phyloP scores from a whole-genome alignment of 2,113 vertebrate species.

The Collichthys lucidus region DNA sequence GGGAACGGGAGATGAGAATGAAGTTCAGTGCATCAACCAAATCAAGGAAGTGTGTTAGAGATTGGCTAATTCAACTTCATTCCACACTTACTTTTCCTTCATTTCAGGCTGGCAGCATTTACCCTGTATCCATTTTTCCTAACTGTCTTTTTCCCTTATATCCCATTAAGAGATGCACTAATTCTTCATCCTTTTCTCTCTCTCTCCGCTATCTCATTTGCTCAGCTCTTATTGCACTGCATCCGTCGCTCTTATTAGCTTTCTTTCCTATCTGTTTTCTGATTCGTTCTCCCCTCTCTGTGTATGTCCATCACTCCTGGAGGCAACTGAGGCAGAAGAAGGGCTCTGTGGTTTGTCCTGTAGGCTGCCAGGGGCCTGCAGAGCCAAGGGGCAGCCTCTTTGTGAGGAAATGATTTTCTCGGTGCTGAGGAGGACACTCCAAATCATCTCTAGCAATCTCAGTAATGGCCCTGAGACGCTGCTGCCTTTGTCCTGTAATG shows the following conservation, averaged over 20 bases:
- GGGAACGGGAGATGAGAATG: neutral
- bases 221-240: neutral
- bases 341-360: slow-evolving; percentile 61
- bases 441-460: slow-evolving; percentile 89
- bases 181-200: slow-evolving; percentile 32
- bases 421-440: slow-evolving; percentile 86
- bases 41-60: slow-evolving; percentile 24
- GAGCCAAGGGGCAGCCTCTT: slow-evolving; percentile 72
- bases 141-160: slow-evolving; percentile 19
- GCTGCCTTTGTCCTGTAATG: slow-evolving; percentile 85
- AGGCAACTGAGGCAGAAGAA: slow-evolving; percentile 29
- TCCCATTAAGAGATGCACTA: slow-evolving; percentile 46
- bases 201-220: slow-evolving; percentile 14
- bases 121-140: slow-evolving; percentile 45
- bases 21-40: slow-evolving; percentile 31
- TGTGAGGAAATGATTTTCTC: slow-evolving; percentile 84
- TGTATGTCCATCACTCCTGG: slow-evolving; percentile 48
- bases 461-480: slow-evolving; percentile 86
- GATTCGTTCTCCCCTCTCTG: slow-evolving; percentile 48
- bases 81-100: slow-evolving; percentile 19
- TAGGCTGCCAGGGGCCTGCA: slow-evolving; percentile 62
- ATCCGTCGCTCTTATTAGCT: slow-evolving; percentile 35
- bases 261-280: slow-evolving; percentile 50
- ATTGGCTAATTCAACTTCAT: slow-evolving; percentile 57
- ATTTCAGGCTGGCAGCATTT: slow-evolving; percentile 16